Evolutionary conservation across 2,797 vertebrate species (phyloP).

Genomic region (Hypotaenidia okinawae): DNA sequence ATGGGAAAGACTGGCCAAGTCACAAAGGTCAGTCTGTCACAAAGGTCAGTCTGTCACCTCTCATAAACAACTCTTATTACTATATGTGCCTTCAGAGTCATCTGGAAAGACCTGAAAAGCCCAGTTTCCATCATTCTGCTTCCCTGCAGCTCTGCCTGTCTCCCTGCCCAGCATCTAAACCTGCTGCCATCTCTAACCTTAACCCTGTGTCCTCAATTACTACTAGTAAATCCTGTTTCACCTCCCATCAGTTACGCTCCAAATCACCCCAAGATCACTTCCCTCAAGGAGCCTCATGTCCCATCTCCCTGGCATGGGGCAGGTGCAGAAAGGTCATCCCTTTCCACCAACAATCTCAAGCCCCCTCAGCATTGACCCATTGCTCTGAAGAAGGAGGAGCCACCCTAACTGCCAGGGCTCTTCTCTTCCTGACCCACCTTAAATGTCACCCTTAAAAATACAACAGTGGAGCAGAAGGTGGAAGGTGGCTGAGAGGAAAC

Average conservation of each 20-base stretch:
- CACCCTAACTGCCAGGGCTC: not conserved
- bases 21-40: rapidly evolving
- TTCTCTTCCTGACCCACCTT: not conserved
- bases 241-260: not conserved
- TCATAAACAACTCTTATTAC: not conserved
- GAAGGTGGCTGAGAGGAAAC: not conserved
- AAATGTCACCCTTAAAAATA: not conserved
- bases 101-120: not conserved
- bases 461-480: not conserved
- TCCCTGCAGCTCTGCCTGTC: not conserved
- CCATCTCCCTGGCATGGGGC: not conserved
- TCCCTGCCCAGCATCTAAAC: not conserved
- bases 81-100: not conserved
- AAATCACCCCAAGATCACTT: not conserved
- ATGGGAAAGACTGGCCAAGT: not conserved
- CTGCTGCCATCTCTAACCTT: not conserved
- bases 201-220: not conserved
- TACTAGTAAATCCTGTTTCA: not conserved
- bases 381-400: not conserved
- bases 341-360: not conserved
- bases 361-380: not conserved
- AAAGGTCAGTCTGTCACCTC: not conserved
- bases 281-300: not conserved
- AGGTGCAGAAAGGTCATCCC: not conserved
- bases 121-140: not conserved